Evolutionary conservation across 2,888 invertebrate species (phyloP), one percentile per base, ranked within the genome.

Genomic region (Tyria jacobaeae): DNA sequence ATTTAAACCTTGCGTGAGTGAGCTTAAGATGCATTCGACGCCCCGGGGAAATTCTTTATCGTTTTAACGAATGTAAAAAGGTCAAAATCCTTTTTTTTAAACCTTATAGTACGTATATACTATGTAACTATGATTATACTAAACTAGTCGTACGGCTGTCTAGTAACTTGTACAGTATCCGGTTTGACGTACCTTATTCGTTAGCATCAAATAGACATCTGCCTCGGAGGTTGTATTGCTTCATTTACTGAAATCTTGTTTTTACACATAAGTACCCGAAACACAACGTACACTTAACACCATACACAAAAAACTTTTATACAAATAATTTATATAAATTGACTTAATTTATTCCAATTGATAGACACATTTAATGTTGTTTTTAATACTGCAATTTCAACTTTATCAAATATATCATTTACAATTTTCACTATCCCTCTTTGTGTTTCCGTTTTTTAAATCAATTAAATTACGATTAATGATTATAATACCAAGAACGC

Each of bases 131-230:
- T 55, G n/a, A 31, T 31, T 17, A 21, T 84, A 83, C 76, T 74
- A 83, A 88, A 90, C 90, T 88, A 89, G 92, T 90, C 87, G 74
- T 82, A 81, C 90, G 67, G 88, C 85, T 87, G 83, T 85, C 81
- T 85, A 79, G 78, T 78, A 73, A 79, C 84, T 85, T 86, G 87
- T 87, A 87, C 79, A 84, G 88, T 89, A 90, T 90, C 90, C 91
- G 92, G 92, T 92, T 92, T 88, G 76, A 75, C 86, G 84, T 92
- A 93, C 93, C 93, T 93, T 92, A 86, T 87, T 87, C 85, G 84
- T 84, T 88, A 86, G 85, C 88, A 88, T 89, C 86, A 84, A 90
- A 89, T 88, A 88, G 88, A 89, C 88, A 83, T 81, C 82, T 79
- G 75, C 78, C 71, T 78, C 73, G 74, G 76, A 76, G 76, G 70